Percentiles rank a stretch among this genome's conserved stretches.
Evolutionary conservation across 2,888 invertebrate species (phyloP).

Genomic region (Heliconius erato): DNA sequence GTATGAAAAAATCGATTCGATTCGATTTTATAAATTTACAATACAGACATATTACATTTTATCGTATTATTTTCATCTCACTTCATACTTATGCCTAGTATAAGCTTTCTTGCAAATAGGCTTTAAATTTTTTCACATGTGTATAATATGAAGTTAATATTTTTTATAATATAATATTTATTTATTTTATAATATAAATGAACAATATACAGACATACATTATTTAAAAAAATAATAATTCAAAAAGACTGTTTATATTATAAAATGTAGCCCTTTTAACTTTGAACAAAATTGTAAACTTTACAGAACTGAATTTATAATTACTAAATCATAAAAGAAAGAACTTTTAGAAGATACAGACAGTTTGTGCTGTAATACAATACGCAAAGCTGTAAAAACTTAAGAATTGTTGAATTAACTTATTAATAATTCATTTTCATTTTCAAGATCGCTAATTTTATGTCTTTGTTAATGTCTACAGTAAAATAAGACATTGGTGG

Average conservation of each 20-base stretch:
- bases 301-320: not conserved
- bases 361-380: slow-evolving; percentile 57
- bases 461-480: slow-evolving; percentile 60
- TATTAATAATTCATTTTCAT: slow-evolving; percentile 81
- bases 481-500: slow-evolving; percentile 57
- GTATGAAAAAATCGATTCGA: too few relatives aligned
- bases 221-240: too few relatives aligned
- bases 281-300: not conserved
- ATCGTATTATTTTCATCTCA: too few relatives aligned
- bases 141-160: not conserved
- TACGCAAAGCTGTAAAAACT: slow-evolving; percentile 70
- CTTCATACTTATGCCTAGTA: too few relatives aligned
- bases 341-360: not conserved
- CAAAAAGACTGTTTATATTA: not conserved
- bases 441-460: slow-evolving; percentile 73
- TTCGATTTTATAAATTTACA: too few relatives aligned
- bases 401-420: slow-evolving; percentile 73
- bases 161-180: not conserved
- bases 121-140: not conserved
- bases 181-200: too few relatives aligned
- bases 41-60: too few relatives aligned
- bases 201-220: too few relatives aligned
- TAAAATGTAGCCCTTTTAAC: not conserved
- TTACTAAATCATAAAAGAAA: not conserved
- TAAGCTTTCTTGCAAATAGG: too few relatives aligned